Percentiles rank a stretch among this genome's conserved stretches.
These are phyloP conservation scores for Cataglyphis rosenhaueri DNA, from an alignment of 2,888 invertebrate genomes.

Conservation along the genomic window DNA sequence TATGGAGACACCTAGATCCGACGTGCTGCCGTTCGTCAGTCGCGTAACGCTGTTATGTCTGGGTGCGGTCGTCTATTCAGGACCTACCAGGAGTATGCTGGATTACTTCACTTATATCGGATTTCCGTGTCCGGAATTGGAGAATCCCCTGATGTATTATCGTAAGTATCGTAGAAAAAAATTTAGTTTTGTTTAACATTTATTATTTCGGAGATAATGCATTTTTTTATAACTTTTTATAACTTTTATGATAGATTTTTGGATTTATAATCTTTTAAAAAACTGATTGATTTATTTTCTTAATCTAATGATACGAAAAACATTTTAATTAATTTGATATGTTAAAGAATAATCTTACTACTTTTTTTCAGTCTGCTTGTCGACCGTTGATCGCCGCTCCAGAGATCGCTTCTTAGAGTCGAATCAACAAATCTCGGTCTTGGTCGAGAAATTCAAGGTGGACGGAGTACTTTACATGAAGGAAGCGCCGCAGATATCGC, in stretches of 20 bases:
- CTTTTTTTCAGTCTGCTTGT: constrained; percentile 89
- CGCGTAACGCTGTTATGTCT: constrained; percentile 95
- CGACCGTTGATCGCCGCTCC: constrained; percentile 92
- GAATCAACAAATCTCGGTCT: constrained; percentile 95
- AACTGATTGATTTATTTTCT: not conserved
- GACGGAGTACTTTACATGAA: constrained; percentile 93
- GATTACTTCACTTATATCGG: constrained; percentile 98
- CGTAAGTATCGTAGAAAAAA: constrained; percentile 88
- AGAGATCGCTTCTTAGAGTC: constrained; percentile 97
- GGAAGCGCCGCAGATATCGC: constrained; percentile 83
- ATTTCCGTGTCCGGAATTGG: constrained; percentile 98
- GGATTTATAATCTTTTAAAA: not conserved
- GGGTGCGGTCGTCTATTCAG: constrained; percentile 96
- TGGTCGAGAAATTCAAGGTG: constrained; percentile 96
- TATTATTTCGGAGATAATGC: not conserved
- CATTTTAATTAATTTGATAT: not conserved
- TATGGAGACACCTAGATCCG: constrained; percentile 96
- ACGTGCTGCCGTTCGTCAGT: constrained; percentile 98
- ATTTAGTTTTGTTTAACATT: not conserved
- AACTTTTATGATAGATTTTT: not conserved
- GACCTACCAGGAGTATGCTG: constrained; percentile 96
- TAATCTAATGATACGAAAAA: not conserved
- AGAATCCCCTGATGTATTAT: constrained; percentile 99
- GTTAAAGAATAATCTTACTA: not conserved
- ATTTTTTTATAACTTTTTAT: not conserved